Evolutionary conservation across 2,888 invertebrate species (phyloP), one percentile per base, ranked within the genome.

Genomic region (Onthophagus sagittarius): DNA sequence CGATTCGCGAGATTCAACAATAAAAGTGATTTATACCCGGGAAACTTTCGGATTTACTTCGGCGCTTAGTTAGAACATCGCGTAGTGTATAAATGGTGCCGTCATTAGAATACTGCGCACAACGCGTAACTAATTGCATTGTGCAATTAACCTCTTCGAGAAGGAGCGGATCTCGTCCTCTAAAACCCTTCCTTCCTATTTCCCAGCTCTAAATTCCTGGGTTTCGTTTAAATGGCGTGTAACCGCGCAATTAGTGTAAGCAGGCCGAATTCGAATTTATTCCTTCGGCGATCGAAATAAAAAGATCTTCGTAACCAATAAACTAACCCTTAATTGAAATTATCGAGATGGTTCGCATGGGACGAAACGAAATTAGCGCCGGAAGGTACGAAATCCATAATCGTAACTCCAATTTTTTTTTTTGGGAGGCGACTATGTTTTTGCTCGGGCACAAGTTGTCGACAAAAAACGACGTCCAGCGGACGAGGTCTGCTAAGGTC

Each of bases 71-170:
- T 53, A 53, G 39, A 53, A 11, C 11, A 53, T 53, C 39, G 39
- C 39, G 39, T 53, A 53, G 67, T 67, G 23, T 31, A 67, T 67
- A 67, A 64, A 67, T 67, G 67, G 67, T 32, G 13, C 63, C 39
- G 64, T 71, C 71, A 65, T 71, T 71, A 71, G 71, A 63, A 63
- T 9, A 23, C 65, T 33, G 64, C 32, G 65, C 71, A 65, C 11
- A 15, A 32, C 15, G 65, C 71, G 64, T 71, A 65, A 64, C 64
- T 71, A 71, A 71, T 71, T 71, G 33, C 14, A 15, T 33, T 39
- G 65, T 65, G 32, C 71, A 71, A 71, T 71, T 71, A 64, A 71
- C 13, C 71, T 65, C 32, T 64, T 63, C 14, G 65, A 65, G 39
- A 33, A 15, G 67, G 5, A 23, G 67, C 64, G 9, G 23, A 64